These are phyloP conservation scores for Glandiceps talaboti DNA, from an alignment of 53 echinoderm and acorn worm species.

Conservation along the genomic window DNA sequence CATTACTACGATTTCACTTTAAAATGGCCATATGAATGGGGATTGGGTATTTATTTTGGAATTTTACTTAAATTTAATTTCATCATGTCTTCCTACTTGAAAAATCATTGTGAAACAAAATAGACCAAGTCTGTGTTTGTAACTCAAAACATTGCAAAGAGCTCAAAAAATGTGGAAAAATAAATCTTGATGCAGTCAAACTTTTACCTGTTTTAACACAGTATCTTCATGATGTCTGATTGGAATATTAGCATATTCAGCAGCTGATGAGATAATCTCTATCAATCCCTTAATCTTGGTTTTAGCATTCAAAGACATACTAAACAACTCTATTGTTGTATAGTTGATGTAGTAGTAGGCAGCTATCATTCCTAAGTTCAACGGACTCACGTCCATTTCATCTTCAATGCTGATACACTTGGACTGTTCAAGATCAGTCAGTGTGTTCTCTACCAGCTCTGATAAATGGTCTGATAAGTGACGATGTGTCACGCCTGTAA, in stretches of 20 bases:
- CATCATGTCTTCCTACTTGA: no score
- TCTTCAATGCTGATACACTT: constrained; percentile 99
- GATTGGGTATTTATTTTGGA: no score
- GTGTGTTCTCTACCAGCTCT: constrained; percentile 92
- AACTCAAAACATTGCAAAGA: no score
- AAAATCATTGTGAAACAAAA: no score
- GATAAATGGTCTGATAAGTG: constrained; percentile 95
- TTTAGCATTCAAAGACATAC: constrained; percentile 93
- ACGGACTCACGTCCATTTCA: constrained; percentile 91
- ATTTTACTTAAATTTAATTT: no score
- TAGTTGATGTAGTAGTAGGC: constrained; percentile 99
- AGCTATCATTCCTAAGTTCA: constrained; percentile 98
- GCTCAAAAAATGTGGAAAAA: no score
- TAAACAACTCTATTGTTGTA: constrained; percentile 91
- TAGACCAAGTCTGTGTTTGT: no score
- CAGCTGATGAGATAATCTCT: constrained; percentile 90
- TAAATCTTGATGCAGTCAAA: no score
- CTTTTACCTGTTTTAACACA: constrained; percentile 87
- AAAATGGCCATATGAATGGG: no score
- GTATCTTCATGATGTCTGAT: constrained; percentile 96
- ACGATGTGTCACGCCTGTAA: constrained; percentile 96
- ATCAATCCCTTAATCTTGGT: constrained; percentile 98
- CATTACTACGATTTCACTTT: no score
- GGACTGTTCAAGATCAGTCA: constrained; percentile 88
- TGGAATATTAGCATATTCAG: constrained; percentile 94